Conservation (phyloP, 2,113 vertebrate genomes). For the Choloepus hoffmanni region DNA sequence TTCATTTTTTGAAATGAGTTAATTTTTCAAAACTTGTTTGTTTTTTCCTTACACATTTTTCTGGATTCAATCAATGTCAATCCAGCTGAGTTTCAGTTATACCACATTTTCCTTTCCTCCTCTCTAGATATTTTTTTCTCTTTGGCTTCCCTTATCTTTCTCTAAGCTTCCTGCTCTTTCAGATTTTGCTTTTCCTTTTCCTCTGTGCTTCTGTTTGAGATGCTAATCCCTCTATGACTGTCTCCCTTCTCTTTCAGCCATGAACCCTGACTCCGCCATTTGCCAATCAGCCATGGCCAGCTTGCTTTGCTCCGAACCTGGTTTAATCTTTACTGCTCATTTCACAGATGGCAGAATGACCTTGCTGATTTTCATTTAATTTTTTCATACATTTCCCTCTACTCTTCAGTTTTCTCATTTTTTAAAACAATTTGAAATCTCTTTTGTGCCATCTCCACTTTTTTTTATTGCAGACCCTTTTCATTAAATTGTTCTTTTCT, state of each 20-base stretch:
- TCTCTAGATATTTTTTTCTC: neutral
- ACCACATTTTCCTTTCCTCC: neutral
- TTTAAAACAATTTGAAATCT: neutral
- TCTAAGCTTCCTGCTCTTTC: slow-evolving; percentile 25
- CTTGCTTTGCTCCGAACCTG: neutral
- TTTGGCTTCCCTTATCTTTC: neutral
- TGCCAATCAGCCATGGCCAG: slow-evolving; percentile 39
- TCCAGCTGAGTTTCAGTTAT: slow-evolving; percentile 38
- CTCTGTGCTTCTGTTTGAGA: slow-evolving; percentile 53
- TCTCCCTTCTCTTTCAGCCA: slow-evolving; percentile 44
- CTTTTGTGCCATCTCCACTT: neutral
- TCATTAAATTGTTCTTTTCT: slow-evolving; percentile 21
- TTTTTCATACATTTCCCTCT: neutral
- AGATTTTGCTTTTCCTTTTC: slow-evolving; percentile 30
- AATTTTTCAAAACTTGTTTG: neutral
- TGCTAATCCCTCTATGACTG: slow-evolving; percentile 66
- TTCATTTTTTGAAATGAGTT: neutral
- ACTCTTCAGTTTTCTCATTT: slow-evolving; percentile 48
- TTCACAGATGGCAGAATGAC: slow-evolving; percentile 47
- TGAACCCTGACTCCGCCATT: slow-evolving; percentile 59
- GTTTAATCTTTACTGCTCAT: slow-evolving; percentile 55
- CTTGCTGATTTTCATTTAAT: slow-evolving; percentile 57
- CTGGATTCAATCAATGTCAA: neutral
- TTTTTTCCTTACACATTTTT: neutral
- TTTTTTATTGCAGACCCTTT: neutral